phyloP scores from a whole-genome alignment of 2,797 vertebrate genomes.

The Pantherophis vulpinus region DNA sequence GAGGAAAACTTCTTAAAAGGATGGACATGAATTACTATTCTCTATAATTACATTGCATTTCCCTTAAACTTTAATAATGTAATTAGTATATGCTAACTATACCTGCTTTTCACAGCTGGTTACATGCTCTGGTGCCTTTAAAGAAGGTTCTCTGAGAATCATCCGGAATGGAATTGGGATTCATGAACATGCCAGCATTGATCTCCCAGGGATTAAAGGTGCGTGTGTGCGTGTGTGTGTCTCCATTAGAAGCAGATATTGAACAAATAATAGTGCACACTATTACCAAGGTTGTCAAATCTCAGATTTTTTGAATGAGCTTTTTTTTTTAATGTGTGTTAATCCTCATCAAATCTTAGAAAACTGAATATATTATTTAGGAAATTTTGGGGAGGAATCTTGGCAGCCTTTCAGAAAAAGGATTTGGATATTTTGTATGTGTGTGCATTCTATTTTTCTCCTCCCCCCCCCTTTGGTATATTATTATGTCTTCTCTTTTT shows the following conservation, averaged over 20 bases:
- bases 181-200: conserved; percentile 98
- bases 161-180: conserved; percentile 98
- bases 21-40: background rate
- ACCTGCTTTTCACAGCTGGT: conserved; percentile 80
- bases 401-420: background rate
- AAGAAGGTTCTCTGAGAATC: conserved; percentile 95
- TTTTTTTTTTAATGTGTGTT: background rate
- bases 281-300: background rate
- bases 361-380: background rate
- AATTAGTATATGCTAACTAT: background rate
- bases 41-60: background rate
- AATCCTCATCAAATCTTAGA: background rate
- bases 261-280: background rate
- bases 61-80: background rate
- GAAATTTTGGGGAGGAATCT: background rate
- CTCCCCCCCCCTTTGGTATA: background rate
- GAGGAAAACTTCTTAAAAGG: background rate
- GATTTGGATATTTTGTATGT: background rate
- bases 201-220: conserved; percentile 96
- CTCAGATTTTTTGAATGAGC: background rate
- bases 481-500: background rate
- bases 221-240: conserved; percentile 31
- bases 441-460: background rate
- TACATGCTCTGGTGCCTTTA: conserved; percentile 97
- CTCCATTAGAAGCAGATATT: rapidly evolving